Percentiles rank a stretch among this genome's conserved stretches.
phyloP scores from a whole-genome alignment of 1,140 invertebrate species.

The Aphelenchoides besseyi region DNA sequence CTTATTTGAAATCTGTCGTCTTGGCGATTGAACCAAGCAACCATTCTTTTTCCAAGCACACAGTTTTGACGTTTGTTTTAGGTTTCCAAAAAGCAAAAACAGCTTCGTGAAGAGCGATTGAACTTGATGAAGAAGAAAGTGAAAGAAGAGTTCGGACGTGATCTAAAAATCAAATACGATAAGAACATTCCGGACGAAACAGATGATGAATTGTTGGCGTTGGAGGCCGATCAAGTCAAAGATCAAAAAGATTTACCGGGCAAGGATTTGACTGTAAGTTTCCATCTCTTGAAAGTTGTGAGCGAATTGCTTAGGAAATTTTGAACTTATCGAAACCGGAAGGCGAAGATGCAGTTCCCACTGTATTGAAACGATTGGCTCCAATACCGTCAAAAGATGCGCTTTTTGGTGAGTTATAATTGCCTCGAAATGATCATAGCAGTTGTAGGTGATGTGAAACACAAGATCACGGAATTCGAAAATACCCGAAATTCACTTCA shows the following conservation, averaged over 20 bases:
- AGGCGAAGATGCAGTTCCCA: slow-evolving; percentile 37
- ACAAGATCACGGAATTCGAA: slow-evolving; percentile 51
- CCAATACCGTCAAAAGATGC: slow-evolving; percentile 53
- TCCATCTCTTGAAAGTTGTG: neutral
- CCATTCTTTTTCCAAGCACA: no score
- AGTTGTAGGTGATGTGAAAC: slow-evolving; percentile 48
- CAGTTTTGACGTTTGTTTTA: neutral
- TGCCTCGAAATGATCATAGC: neutral
- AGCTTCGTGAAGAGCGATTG: slow-evolving; percentile 54
- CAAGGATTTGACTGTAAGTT: slow-evolving; percentile 43
- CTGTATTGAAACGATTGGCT: slow-evolving; percentile 41
- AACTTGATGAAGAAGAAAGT: slow-evolving; percentile 57
- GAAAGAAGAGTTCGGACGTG: slow-evolving; percentile 40
- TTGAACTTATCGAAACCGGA: slow-evolving; percentile 47
- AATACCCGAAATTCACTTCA: slow-evolving; percentile 47
- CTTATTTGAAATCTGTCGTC: no score
- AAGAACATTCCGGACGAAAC: slow-evolving; percentile 43
- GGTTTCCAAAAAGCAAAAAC: slow-evolving; percentile 43
- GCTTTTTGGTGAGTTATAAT: slow-evolving; percentile 41
- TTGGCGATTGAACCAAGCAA: no score
- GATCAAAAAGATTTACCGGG: slow-evolving; percentile 52
- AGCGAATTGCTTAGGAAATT: slow-evolving; percentile 51
- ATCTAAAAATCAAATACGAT: slow-evolving; percentile 44
- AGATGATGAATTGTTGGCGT: slow-evolving; percentile 50
- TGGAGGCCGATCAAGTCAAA: slow-evolving; percentile 52